Base-by-base conservation (phyloP, 2,888 invertebrate species). In the Acanthopleura granulata region DNA sequence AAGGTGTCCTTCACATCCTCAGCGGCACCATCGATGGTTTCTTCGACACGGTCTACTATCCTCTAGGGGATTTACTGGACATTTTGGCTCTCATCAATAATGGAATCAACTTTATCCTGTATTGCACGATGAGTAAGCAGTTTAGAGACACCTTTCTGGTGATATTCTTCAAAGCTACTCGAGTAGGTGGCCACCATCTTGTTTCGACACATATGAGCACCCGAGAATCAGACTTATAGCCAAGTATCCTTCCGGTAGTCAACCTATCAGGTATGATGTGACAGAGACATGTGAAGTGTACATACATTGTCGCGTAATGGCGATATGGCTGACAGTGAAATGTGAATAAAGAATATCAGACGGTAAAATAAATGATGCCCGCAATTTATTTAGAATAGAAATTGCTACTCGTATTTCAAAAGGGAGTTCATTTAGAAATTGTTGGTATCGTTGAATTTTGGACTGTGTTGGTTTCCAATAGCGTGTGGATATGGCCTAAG, bases 51-150 rank as follows among this genome's bases (percentile, higher is more conserved):
- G 87, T 92, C 40, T 97, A 97, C 91, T 80, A 81, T 16, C 91
- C 89, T 14, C 84, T 92, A 27, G 92, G 91, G 6, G 97, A 97
- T 88, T 89, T 97, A 74, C 95, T 97, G 94, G 98, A 98, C 91
- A 94, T 96, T 76, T 90, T 97, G 85, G 96, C 97, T 0, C 92
- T 98, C 76, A 91, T 97, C 84, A 98, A 97, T 91, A 96, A 97
- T 14, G 95, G 96, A 0, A 95, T 97, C 78, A 98, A 97, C 91
- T 98, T 98, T 88, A 94, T 97, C 76, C 92, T 98, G 49, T 98
- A 97, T 90, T 97, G 97, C 87, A 93, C 95, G 73, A 97, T 98
- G 97, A 97, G 96, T 78, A 93, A 95, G 81, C 97, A 97, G 92
- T 98, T 98, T 90, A 93, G 97, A 49, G 89, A 91, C 77, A 92